phyloP scores from a whole-genome alignment of 2,888 invertebrate species.

The Drosophila siamana region DNA sequence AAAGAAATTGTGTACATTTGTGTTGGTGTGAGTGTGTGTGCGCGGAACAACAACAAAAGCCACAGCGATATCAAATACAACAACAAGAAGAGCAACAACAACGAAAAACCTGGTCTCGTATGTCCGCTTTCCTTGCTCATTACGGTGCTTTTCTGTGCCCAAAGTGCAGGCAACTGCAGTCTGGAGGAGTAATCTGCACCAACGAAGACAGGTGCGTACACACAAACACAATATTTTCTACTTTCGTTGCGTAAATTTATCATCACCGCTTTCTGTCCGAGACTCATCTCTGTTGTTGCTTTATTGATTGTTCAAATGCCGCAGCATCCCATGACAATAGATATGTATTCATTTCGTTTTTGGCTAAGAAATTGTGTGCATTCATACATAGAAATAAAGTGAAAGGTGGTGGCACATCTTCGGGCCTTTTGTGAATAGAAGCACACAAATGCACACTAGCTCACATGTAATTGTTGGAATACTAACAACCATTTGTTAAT shows the following conservation, averaged over 20 bases:
- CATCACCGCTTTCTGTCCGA: slow-evolving; percentile 37
- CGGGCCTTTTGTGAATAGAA: slow-evolving; percentile 55
- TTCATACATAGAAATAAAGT: slow-evolving; percentile 61
- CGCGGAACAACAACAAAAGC: slow-evolving; percentile 34
- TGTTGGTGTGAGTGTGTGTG: slow-evolving; percentile 29
- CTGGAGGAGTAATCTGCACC: slow-evolving; percentile 36
- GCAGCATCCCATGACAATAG: slow-evolving; percentile 60
- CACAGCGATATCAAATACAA: slow-evolving; percentile 18
- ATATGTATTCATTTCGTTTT: slow-evolving; percentile 61
- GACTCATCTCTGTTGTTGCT: slow-evolving; percentile 30
- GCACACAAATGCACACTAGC: slow-evolving; percentile 15
- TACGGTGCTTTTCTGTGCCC: slow-evolving; percentile 67
- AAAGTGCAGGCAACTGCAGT: slow-evolving; percentile 62
- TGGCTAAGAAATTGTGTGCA: slow-evolving; percentile 25
- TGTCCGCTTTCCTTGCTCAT: slow-evolving; percentile 81
- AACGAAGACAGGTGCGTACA: slow-evolving; percentile 66
- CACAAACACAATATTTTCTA: slow-evolving; percentile 48
- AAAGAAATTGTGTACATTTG: slow-evolving; percentile 69
- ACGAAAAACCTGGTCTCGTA: slow-evolving; percentile 66
- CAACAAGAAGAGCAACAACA: slow-evolving; percentile 21
- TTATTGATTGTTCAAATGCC: slow-evolving; percentile 60
- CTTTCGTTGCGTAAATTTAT: slow-evolving; percentile 68
- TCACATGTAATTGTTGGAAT: slow-evolving; percentile 39
- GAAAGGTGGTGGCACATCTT: slow-evolving; percentile 75
- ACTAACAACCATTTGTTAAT: slow-evolving; percentile 40